Evolutionary conservation across 2,888 invertebrate genomes (phyloP).

Genomic region (Drosophila colorata): DNA sequence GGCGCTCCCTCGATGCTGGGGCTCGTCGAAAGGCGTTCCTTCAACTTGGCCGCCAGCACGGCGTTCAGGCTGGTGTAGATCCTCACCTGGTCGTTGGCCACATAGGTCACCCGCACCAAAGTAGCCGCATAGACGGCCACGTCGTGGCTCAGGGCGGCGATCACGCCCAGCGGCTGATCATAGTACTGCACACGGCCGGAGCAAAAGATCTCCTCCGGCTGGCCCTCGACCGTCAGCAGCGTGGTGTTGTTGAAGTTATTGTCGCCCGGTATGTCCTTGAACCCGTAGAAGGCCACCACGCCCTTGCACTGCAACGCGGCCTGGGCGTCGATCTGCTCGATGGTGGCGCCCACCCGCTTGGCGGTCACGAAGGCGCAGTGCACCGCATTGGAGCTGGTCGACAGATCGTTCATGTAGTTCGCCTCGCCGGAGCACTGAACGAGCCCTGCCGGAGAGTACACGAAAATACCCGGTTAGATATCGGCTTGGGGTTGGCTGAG

Average conservation of each 20-base stretch:
- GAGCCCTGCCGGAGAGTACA: constrained; percentile 35
- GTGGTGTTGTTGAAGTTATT: constrained; percentile 86
- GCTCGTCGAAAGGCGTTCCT: constrained; percentile 57
- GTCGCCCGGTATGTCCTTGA: constrained; percentile 88
- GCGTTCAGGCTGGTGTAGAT: constrained; percentile 83
- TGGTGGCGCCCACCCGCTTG: constrained; percentile 87
- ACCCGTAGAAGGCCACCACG: constrained; percentile 87
- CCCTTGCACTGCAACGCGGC: constrained; percentile 86
- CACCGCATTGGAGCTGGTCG: constrained; percentile 88
- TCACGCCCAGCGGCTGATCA: constrained; percentile 91
- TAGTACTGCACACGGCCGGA: constrained; percentile 86
- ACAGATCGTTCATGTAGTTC: constrained; percentile 91
- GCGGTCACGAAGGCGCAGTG: constrained; percentile 87
- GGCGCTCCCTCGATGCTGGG: constrained; percentile 16
- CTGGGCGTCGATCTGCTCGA: constrained; percentile 84
- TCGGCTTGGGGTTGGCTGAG: too few species aligned
- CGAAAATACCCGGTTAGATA: background rate
- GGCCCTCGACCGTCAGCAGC: constrained; percentile 39
- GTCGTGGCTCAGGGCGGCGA: constrained; percentile 88
- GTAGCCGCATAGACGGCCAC: constrained; percentile 85
- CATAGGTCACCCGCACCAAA: constrained; percentile 86
- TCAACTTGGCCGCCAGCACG: constrained; percentile 83
- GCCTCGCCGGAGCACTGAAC: constrained; percentile 91
- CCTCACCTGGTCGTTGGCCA: constrained; percentile 71
- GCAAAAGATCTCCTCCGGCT: constrained; percentile 83